phyloP scores from a whole-genome alignment of 2,797 vertebrate genomes.

The Caiman crocodilus region DNA sequence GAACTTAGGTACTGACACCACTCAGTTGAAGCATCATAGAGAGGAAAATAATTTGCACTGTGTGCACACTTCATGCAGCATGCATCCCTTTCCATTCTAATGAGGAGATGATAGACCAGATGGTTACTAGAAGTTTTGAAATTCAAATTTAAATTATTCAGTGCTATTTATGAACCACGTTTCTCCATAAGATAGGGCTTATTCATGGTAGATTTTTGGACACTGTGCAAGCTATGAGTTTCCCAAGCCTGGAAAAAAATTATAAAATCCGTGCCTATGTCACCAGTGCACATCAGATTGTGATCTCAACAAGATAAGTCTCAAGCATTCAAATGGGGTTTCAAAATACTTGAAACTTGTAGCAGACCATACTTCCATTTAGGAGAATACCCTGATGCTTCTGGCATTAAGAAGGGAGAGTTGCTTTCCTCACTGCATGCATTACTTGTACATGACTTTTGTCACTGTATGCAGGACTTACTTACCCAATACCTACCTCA shows the following conservation, averaged over 20 bases:
- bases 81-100: rapidly evolving
- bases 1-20: background rate
- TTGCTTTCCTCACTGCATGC: background rate
- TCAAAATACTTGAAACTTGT: background rate
- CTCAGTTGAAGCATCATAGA: background rate
- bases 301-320: background rate
- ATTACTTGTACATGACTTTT: background rate
- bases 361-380: background rate
- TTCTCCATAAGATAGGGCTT: background rate
- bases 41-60: background rate
- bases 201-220: background rate
- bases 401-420: background rate
- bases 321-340: background rate
- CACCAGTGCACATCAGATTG: background rate
- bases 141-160: slow-evolving; percentile 28
- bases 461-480: background rate
- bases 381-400: background rate
- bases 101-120: background rate
- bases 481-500: background rate
- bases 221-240: background rate
- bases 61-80: background rate
- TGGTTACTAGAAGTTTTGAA: background rate
- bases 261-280: rapidly evolving
- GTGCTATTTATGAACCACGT: background rate
- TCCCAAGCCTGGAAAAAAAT: background rate